Base-by-base conservation (phyloP, 2,113 vertebrate species). In the Peromyscus maniculatus region DNA sequence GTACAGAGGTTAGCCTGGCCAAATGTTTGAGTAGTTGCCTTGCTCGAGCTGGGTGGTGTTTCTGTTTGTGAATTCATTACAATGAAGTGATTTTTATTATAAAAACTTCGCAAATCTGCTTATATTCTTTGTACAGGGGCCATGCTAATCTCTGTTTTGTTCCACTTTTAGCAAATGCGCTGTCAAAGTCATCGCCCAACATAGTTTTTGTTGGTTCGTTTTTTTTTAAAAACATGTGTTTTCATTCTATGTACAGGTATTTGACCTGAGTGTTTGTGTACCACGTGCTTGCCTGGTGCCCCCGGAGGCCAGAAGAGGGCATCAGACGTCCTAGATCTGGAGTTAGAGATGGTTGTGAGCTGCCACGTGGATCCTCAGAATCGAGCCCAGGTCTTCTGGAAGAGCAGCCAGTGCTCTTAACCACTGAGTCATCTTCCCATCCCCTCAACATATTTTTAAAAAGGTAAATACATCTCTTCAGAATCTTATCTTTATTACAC, bases 401-500 rank as follows among this genome's bases (percentile, higher is more conserved):
- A 66, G 62, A 86, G 39, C 62, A 43, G n/a, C 2, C 69, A 77
- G 24, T 0, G 22, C 11, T 77, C n/a, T 39, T 74, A 39, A 39
- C 7, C 19, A 22, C 43, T 49, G 75, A 28, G 28, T 12, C 59
- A 43, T 46, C 43, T 36, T 33, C 67, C 43, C 10, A 52, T 10
- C 31, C 43, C 31, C 0, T 21, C 64, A 49, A 67, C 5, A 26
- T 39, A 46, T 52, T 69, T 69, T 69, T 69, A 13, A 93, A 91
- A 93, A 82, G 26, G 66, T 52, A 22, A 96, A 62, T 77, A 15
- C 19, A 46, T 57, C 17, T 91, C 66, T 95, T 95, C 43, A 89
- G 59, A 91, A 77, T 46, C 89, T 93, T 87, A 80, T 72, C 26
- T 36, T 87, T 4, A 80, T 97, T 12, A 67, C 19, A 59, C 24